These are phyloP conservation scores for Vanessa atalanta DNA, from an alignment of 1,140 invertebrate species.

Conservation along the genomic window DNA sequence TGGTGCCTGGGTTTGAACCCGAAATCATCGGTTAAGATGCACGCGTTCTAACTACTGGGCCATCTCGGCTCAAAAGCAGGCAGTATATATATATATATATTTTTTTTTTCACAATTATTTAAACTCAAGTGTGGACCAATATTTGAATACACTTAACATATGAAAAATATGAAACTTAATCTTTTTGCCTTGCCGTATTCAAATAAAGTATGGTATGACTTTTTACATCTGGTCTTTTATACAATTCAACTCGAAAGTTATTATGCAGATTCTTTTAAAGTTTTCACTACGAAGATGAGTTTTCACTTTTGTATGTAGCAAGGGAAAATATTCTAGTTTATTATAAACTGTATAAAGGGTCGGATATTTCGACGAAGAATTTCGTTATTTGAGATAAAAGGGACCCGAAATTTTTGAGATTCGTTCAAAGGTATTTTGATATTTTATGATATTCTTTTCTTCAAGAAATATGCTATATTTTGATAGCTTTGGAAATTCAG, in stretches of 20 bases:
- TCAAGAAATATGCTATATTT: not conserved
- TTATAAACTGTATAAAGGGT: slow-evolving; percentile 2
- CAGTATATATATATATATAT: too few relatives aligned
- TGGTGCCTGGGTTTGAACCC: too few relatives aligned
- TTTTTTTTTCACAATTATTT: not conserved
- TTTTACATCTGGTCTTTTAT: slow-evolving; percentile 18
- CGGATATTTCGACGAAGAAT: not conserved
- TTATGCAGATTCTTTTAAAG: slow-evolving; percentile 25
- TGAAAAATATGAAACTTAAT: too few relatives aligned
- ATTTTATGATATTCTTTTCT: not conserved
- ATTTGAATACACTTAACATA: too few relatives aligned
- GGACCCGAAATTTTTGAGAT: not conserved
- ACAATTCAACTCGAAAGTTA: slow-evolving; percentile 24
- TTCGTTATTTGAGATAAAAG: not conserved
- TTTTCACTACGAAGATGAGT: slow-evolving; percentile 24
- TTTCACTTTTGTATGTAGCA: slow-evolving; percentile 19
- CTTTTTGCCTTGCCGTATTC: not conserved
- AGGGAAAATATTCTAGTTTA: slow-evolving; percentile 9
- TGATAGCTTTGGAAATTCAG: not conserved
- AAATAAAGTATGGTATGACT: slow-evolving; percentile 14
- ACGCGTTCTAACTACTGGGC: too few relatives aligned
- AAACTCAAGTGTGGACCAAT: too few relatives aligned
- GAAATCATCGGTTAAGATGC: too few relatives aligned
- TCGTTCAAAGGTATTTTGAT: not conserved
- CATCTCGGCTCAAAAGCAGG: too few relatives aligned